A percentile compares a stretch with the other conserved stretches of the same genome.
Conservation (phyloP, 1,140 invertebrate genomes). For the Mesaphorura yosii region DNA sequence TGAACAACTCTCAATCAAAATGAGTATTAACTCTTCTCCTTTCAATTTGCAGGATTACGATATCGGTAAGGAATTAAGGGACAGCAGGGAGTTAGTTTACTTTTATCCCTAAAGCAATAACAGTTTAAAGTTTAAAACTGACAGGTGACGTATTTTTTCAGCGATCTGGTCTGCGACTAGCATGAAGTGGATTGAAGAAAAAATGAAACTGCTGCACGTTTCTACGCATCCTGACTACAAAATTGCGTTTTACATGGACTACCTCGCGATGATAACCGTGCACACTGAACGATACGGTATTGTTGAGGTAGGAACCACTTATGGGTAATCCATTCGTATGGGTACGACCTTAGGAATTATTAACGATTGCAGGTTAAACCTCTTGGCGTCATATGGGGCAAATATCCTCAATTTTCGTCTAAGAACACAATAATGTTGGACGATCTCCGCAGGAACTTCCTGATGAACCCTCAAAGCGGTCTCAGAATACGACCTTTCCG, state of each 20-base stretch:
- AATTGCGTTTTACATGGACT: conserved; percentile 84
- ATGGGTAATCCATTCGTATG: background rate
- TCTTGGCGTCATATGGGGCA: conserved; percentile 91
- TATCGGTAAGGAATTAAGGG: no score
- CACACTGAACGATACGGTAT: conserved; percentile 79
- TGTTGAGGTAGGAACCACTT: conserved; percentile 54
- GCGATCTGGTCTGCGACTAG: conserved; percentile 93
- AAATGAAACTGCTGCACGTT: conserved; percentile 87
- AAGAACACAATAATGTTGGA: conserved; percentile 98
- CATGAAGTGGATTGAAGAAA: conserved; percentile 97
- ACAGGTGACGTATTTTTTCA: no score
- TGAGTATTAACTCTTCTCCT: background rate
- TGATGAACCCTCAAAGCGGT: conserved; percentile 94
- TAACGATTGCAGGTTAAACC: conserved; percentile 70
- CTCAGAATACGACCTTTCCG: conserved; percentile 55
- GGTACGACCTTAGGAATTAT: background rate
- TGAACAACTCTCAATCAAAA: background rate
- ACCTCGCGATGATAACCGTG: conserved; percentile 87
- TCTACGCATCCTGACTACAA: conserved; percentile 72
- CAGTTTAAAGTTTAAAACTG: no score
- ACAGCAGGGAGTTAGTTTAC: no score
- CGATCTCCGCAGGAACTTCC: conserved; percentile 90
- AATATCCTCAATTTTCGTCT: conserved; percentile 70
- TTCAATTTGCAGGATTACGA: conserved; percentile 51
- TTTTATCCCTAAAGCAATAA: no score